Evolutionary conservation across 2,888 invertebrate species (phyloP).

Genomic region (Eilema depressum): DNA sequence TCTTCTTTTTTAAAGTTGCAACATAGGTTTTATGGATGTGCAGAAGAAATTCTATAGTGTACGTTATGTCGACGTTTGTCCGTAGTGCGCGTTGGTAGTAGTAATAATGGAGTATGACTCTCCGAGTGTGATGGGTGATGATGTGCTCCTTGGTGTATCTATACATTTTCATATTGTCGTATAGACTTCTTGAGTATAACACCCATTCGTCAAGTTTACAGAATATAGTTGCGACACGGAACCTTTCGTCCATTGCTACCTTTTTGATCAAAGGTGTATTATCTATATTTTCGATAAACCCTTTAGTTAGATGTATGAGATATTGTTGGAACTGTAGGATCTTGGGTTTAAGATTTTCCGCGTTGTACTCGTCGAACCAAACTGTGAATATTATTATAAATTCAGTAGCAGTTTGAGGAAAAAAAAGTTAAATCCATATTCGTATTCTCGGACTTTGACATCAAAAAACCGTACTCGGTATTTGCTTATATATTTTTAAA

Average conservation of each 20-base stretch:
- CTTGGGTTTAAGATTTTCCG: slow-evolving; percentile 9
- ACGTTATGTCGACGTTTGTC: background rate
- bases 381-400: background rate
- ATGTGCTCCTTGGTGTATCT: fast-evolving
- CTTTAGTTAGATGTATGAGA: background rate
- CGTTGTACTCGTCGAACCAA: slow-evolving; percentile 7
- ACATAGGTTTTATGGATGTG: background rate
- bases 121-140: background rate
- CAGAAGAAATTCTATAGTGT: slow-evolving; percentile 3
- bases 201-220: background rate
- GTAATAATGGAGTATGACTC: background rate
- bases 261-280: background rate
- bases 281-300: background rate
- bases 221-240: slow-evolving; percentile 4
- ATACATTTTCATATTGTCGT: background rate
- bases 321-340: slow-evolving; percentile 17
- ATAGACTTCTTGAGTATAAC: too few species aligned
- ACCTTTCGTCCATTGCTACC: background rate
- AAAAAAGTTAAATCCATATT: too few species aligned
- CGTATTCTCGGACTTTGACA: too few species aligned
- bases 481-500: too few species aligned
- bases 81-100: slow-evolving; percentile 7
- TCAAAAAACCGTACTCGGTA: too few species aligned
- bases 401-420: too few species aligned
- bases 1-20: background rate